Evolutionary conservation across 2,888 invertebrate genomes (phyloP), one percentile per base, ranked within the genome.

Genomic region (Capitulum mitella): DNA sequence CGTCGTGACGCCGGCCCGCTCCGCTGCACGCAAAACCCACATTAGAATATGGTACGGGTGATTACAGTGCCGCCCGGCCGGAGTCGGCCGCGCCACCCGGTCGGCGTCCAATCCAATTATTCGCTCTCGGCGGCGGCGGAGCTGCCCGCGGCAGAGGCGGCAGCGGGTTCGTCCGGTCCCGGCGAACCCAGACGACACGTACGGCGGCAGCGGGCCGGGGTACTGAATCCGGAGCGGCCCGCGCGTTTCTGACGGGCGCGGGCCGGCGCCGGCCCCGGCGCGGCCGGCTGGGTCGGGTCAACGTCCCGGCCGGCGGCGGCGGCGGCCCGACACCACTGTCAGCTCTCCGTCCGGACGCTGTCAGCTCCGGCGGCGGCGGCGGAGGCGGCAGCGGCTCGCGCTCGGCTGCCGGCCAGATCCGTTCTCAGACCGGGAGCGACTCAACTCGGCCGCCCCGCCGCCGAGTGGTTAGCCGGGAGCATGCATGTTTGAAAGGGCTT

Each of bases 41-140:
- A 64, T 64, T 64, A 64, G 34, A 64, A 64, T 64, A 64, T 64
- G 64, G 34, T 22, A 51, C 64, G 64, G 64, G 29, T 64, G 64
- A 64, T 64, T 64, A 64, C 34, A 64, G 64, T 32, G 64, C 8
- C 64, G 34, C 34, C 19, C 3, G 14, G 64, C 61, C 29, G 2
- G 61, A 8, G 32, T n/a, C 32, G 61, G 32, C 22, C 51, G 51
- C 19, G 51, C 22, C 19, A 0, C 19, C 32, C 64, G 14, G 34
- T 34, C 43, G 34, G 34, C 34, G 19, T 19, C 64, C 64, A 32
- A 64, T 64, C 64, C 64, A 32, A 64, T 64, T 16, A 64, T 34
- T 34, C 22, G 19, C 51, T 51, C 19, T 5, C 51, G 51, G 51
- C 51, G 22, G 19, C 22, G 51, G 2, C 14, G 51, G n/a, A n/a